These are phyloP conservation scores for Ricordea florida DNA, from an alignment of 92 coral and sea anemone species.

Conservation along the genomic window DNA sequence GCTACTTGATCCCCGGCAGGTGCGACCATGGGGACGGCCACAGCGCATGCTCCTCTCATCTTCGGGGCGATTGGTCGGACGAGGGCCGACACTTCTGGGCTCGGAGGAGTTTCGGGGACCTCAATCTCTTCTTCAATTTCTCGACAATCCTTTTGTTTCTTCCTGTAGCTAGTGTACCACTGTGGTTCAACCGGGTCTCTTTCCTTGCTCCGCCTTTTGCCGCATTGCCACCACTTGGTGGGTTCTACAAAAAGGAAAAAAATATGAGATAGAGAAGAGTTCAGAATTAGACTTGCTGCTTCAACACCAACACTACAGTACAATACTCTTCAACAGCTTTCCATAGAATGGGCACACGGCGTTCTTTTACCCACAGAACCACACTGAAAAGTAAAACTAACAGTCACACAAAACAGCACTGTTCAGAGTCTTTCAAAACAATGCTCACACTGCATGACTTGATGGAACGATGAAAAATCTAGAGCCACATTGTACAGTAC, in stretches of 20 bases:
- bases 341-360: too few species aligned
- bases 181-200: constrained; percentile 38
- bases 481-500: too few species aligned
- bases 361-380: too few species aligned
- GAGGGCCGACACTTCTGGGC: neutral
- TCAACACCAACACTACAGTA: too few species aligned
- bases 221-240: neutral
- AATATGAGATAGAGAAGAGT: neutral
- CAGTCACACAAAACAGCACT: too few species aligned
- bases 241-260: neutral
- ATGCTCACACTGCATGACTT: too few species aligned
- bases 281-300: too few species aligned
- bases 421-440: too few species aligned
- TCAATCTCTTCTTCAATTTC: constrained; percentile 12
- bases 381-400: too few species aligned
- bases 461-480: too few species aligned
- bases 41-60: neutral
- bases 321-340: too few species aligned
- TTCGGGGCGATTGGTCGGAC: constrained; percentile 35
- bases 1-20: constrained; percentile 2
- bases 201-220: neutral
- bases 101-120: neutral
- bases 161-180: constrained; percentile 45
- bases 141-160: constrained; percentile 19
- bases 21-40: constrained; percentile 9